Evolutionary conservation across 2,888 invertebrate species (phyloP), one percentile per base, ranked within the genome.

Genomic region (Cremastinae sp.): DNA sequence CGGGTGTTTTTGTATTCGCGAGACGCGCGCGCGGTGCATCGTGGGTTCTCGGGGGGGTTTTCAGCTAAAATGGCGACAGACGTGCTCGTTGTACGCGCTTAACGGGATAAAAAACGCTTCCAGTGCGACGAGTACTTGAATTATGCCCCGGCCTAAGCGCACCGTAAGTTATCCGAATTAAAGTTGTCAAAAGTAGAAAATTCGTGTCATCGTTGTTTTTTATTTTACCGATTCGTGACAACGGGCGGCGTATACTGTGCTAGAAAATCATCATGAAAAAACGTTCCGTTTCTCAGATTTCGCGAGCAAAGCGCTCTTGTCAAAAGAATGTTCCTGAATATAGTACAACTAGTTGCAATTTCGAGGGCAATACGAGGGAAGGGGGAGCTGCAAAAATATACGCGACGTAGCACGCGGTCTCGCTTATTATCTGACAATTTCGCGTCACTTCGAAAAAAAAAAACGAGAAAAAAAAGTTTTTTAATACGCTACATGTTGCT

Each of bases 61-160:
- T 79, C 78, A 83, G 80, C 82, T 84, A 88, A 88, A 83, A 88
- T 88, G 88, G 88, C 86, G 87, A 83, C 83, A 83, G 83, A 83
- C 82, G 82, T 84, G 81, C 72, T 81, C 81, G 83, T 79, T 80
- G 79, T 82, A 82, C 80, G 86, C 83, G 83, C 80, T 87, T 81
- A 74, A 82, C 81, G 71, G 74, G 75, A 74, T 59, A 72, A 53
- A 74, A 68, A 56, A 73, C 65, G 65, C 73, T 75, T 74, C 66
- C 69, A 62, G 79, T 79, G 73, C 45, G 45, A 55, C 12, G 78
- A 61, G 74, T 49, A 59, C 69, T 49, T 78, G 72, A 74, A 83
- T 83, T 82, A 87, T 87, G 87, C 82, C 83, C 78, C 83, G 87
- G 80, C 80, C 83, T 74, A 86, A 82, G 80, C 82, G 85, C 78